Conservation (phyloP, 92 coral and sea anemone species). For the Ricordea florida region DNA sequence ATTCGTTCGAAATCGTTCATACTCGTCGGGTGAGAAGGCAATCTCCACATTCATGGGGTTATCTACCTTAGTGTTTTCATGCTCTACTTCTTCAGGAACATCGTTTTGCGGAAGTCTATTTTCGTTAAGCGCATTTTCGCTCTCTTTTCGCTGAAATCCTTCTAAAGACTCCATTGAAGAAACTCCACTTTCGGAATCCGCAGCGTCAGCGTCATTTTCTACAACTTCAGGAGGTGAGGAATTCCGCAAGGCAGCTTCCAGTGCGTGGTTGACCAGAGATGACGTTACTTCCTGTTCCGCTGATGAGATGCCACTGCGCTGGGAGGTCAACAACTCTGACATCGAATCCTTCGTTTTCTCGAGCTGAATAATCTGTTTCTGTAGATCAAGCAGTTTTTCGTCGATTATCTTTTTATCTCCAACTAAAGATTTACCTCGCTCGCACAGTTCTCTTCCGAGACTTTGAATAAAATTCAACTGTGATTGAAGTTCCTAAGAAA, state of each 20-base stretch:
- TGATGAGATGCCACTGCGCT: not conserved
- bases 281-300: not conserved
- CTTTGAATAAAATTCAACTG: conserved; percentile 71
- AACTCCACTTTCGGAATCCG: conserved; percentile 86
- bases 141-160: conserved; percentile 56
- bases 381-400: conserved; percentile 47
- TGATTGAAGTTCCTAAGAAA: conserved; percentile 65
- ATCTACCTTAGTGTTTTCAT: not conserved
- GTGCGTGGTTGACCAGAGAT: not conserved
- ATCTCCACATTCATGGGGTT: conserved; percentile 34
- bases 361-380: conserved; percentile 19
- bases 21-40: conserved; percentile 70
- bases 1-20: conserved; percentile 46
- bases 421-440: conserved; percentile 31
- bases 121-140: conserved; percentile 25
- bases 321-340: too few species aligned
- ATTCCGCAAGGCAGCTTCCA: not conserved
- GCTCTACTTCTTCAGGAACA: conserved; percentile 10
- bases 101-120: conserved; percentile 26
- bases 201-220: conserved; percentile 69
- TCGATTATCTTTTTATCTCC: conserved; percentile 45
- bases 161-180: conserved; percentile 93
- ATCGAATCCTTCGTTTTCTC: not conserved
- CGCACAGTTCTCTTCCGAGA: conserved; percentile 50
- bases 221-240: not conserved